phyloP scores from a whole-genome alignment of 2,888 invertebrate genomes.

The Hylaea fasciaria region DNA sequence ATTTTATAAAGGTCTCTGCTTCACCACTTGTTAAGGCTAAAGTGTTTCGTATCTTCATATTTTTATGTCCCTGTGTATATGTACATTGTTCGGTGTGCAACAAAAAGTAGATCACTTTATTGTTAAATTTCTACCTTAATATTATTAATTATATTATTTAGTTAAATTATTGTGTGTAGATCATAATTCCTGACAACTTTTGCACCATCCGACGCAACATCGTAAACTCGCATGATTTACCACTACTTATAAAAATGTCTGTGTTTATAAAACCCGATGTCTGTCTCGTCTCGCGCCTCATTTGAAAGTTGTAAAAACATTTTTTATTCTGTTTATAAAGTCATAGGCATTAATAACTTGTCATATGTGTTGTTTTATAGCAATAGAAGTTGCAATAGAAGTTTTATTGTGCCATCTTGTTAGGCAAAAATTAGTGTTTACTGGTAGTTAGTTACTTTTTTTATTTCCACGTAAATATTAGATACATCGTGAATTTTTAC shows the following conservation, averaged over 20 bases:
- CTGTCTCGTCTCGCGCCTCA: constrained; percentile 33
- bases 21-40: no score
- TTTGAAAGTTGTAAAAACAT: constrained; percentile 34
- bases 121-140: no score
- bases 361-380: constrained; percentile 16
- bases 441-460: background rate
- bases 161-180: no score
- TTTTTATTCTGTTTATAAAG: constrained; percentile 15
- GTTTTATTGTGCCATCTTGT: constrained; percentile 16
- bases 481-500: no score
- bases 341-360: constrained; percentile 12
- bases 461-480: background rate
- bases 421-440: constrained; percentile 5
- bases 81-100: no score
- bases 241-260: constrained; percentile 7
- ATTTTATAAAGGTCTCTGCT: no score
- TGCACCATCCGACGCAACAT: constrained; percentile 38
- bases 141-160: no score
- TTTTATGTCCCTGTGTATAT: no score
- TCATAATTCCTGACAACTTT: no score
- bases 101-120: no score
- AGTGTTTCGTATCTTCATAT: no score
- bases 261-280: constrained; percentile 5
- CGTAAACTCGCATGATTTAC: constrained; percentile 12
- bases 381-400: constrained; percentile 4